Evolutionary conservation across 2,113 vertebrate species (phyloP).

Genomic region (Morone saxatilis): DNA sequence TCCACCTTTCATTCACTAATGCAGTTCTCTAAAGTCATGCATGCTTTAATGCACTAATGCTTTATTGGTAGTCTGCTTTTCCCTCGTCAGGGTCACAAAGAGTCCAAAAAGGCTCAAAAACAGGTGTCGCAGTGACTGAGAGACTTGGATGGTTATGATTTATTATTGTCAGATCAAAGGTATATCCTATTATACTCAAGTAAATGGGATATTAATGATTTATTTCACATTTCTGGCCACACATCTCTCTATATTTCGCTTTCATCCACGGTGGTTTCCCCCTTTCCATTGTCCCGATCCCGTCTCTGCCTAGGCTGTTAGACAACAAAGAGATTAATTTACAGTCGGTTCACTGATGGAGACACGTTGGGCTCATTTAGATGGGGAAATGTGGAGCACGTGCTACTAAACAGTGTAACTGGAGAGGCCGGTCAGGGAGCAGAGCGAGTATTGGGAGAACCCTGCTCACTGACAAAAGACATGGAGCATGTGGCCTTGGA

Average conservation of each 20-base stretch:
- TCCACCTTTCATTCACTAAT: constrained; percentile 28
- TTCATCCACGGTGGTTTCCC: constrained; percentile 9
- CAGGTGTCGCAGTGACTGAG: not conserved
- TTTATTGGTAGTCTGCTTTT: constrained; percentile 20
- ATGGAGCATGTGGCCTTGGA: constrained; percentile 13
- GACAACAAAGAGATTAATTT: constrained; percentile 78
- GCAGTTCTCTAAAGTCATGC: constrained; percentile 16
- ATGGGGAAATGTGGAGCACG: constrained; percentile 61
- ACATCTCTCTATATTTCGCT: constrained; percentile 35
- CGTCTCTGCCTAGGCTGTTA: constrained; percentile 41
- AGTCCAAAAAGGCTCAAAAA: not conserved
- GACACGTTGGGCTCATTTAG: constrained; percentile 65
- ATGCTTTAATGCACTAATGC: constrained; percentile 30
- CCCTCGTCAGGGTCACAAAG: not conserved
- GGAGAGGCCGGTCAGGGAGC: constrained; percentile 63
- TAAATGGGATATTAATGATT: constrained; percentile 19
- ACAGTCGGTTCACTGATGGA: constrained; percentile 61
- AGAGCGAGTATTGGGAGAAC: constrained; percentile 37
- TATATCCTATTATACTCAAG: not conserved
- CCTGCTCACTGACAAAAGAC: constrained; percentile 48
- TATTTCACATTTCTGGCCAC: constrained; percentile 13
- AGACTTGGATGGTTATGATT: not conserved
- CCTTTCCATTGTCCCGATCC: constrained; percentile 46
- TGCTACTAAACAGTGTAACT: constrained; percentile 61
- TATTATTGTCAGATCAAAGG: not conserved